Evolutionary conservation across 2,888 invertebrate genomes (phyloP).

Genomic region (Drosophila austrosaltans): DNA sequence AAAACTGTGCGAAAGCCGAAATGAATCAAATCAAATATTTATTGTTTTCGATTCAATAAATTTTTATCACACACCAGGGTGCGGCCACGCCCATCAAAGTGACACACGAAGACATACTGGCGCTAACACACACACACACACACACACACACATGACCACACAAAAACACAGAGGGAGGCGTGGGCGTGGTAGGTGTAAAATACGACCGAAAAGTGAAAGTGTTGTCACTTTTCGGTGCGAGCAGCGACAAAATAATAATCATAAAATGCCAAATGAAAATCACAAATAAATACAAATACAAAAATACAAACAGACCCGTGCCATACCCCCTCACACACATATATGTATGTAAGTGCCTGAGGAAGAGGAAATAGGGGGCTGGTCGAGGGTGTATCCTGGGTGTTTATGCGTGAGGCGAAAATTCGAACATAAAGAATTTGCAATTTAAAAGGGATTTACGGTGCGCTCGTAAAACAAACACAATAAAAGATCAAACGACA

Average conservation of each 20-base stretch:
- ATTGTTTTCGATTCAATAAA: constrained; percentile 77
- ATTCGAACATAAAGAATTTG: constrained; percentile 78
- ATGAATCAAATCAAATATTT: constrained; percentile 79
- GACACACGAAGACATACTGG: constrained; percentile 34
- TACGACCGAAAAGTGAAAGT: constrained; percentile 23
- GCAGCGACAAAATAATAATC: constrained; percentile 49
- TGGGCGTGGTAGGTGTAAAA: constrained; percentile 53
- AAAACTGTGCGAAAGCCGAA: constrained; percentile 46
- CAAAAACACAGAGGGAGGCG: constrained; percentile 35
- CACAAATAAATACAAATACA: constrained; percentile 57
- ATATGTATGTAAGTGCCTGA: constrained; percentile 4
- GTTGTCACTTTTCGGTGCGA: constrained; percentile 39
- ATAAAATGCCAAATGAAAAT: constrained; percentile 44
- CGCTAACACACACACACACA: constrained; percentile 34
- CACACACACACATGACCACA: constrained; percentile 54
- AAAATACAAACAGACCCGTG: constrained; percentile 22
- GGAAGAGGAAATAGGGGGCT: neutral
- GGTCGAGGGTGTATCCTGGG: constrained; percentile 19
- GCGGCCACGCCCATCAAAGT: constrained; percentile 35
- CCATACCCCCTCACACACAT: neutral
- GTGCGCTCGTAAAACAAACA: constrained; percentile 75
- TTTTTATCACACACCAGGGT: constrained; percentile 71
- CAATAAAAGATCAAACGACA: constrained; percentile 79
- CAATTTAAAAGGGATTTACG: constrained; percentile 79
- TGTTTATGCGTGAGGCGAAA: constrained; percentile 55